These are phyloP conservation scores for Salarias fasciatus DNA, from an alignment of 2,797 vertebrate species.

Conservation along the genomic window DNA sequence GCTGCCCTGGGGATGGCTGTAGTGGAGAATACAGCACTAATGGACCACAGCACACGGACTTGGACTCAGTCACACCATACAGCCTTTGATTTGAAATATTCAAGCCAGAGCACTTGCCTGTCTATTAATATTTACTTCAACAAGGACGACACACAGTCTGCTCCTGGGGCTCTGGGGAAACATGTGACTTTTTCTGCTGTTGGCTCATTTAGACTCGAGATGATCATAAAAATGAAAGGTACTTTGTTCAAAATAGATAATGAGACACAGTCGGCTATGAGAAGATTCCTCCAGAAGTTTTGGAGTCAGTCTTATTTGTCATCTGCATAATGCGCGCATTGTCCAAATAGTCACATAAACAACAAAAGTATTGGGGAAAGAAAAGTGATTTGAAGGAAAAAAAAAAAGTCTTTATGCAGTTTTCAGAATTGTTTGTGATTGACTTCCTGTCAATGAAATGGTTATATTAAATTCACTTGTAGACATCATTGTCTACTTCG, in stretches of 20 bases:
- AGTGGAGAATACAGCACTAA: constrained; percentile 57
- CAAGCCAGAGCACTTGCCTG: constrained; percentile 52
- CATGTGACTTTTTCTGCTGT: constrained; percentile 47
- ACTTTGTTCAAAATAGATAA: background rate
- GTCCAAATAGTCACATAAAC: background rate
- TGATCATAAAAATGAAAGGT: constrained; percentile 25
- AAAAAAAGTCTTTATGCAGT: background rate
- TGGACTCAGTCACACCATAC: constrained; percentile 48
- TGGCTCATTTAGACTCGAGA: constrained; percentile 41
- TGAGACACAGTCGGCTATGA: background rate
- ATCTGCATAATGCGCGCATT: background rate
- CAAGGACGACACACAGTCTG: constrained; percentile 47
- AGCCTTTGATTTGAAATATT: constrained; percentile 70
- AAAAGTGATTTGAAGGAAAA: background rate
- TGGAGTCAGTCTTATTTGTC: too few relatives aligned
- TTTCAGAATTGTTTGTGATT: background rate
- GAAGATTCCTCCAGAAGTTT: too few relatives aligned
- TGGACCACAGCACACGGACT: constrained; percentile 56
- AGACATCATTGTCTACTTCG: too few relatives aligned
- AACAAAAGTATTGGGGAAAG: background rate
- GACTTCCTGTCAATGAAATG: background rate
- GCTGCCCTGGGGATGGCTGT: constrained; percentile 47
- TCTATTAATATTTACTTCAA: constrained; percentile 70
- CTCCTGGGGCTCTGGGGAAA: constrained; percentile 35
- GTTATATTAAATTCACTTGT: too few relatives aligned